Conservation (phyloP, 2,113 vertebrate genomes). For the Nansenia antarctica region DNA sequence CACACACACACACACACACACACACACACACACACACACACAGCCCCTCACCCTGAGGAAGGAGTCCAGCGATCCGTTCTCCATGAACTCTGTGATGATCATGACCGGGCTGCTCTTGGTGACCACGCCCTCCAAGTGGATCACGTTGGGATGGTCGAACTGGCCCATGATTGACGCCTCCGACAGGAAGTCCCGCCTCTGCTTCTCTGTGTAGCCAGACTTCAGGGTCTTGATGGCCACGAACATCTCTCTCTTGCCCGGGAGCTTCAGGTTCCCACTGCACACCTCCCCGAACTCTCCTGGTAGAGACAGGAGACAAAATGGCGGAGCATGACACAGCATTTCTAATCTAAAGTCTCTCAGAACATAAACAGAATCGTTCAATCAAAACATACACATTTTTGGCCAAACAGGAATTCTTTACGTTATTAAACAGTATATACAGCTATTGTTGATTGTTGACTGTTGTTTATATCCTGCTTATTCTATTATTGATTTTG, state of each 20-base stretch:
- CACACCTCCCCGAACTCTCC: constrained; percentile 98
- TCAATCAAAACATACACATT: too few relatives aligned
- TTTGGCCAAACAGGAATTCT: too few relatives aligned
- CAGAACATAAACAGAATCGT: too few relatives aligned
- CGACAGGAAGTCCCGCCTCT: constrained; percentile 92
- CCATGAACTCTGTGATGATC: constrained; percentile 99
- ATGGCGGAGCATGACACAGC: too few relatives aligned
- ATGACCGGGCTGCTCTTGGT: constrained; percentile 97
- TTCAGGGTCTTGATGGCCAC: constrained; percentile 98
- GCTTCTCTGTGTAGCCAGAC: constrained; percentile 95
- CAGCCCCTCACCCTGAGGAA: constrained; percentile 86
- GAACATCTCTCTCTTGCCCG: constrained; percentile 95
- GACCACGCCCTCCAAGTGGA: constrained; percentile 95
- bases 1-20: not conserved
- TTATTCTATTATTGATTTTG: too few relatives aligned
- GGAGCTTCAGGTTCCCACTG: constrained; percentile 96
- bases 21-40: not conserved
- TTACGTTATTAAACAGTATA: too few relatives aligned
- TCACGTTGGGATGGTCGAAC: constrained; percentile 97
- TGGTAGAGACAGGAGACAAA: constrained; percentile 55
- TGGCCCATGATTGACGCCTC: constrained; percentile 99
- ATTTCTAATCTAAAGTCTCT: too few relatives aligned
- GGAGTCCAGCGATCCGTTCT: constrained; percentile 95
- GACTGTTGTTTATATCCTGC: too few relatives aligned
- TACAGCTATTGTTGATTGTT: too few relatives aligned